A percentile compares a stretch with the other conserved stretches of the same genome.
These are phyloP conservation scores for Anagrus nilaparvatae DNA, from an alignment of 1,140 invertebrate genomes.

Conservation along the genomic window DNA sequence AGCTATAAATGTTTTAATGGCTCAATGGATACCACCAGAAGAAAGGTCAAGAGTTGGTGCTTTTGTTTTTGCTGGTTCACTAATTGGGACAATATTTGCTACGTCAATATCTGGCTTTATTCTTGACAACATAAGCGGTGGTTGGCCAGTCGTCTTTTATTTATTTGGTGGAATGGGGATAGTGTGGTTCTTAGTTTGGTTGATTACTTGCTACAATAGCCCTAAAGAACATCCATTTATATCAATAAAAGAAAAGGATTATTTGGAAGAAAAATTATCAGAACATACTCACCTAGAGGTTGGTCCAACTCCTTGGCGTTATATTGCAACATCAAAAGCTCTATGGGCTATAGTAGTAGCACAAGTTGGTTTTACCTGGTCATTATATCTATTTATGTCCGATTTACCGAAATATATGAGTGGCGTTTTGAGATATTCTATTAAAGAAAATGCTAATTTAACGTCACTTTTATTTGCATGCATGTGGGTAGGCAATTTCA, in stretches of 20 bases:
- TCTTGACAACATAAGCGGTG: constrained; percentile 43
- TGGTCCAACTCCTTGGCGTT: constrained; percentile 31
- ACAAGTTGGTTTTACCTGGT: constrained; percentile 55
- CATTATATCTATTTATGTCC: constrained; percentile 56
- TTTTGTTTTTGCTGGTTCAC: constrained; percentile 54
- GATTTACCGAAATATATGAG: constrained; percentile 54
- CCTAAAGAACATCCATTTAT: constrained; percentile 70
- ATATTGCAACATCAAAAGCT: constrained; percentile 24
- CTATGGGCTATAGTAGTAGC: constrained; percentile 48
- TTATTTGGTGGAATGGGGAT: constrained; percentile 3
- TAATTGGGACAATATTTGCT: constrained; percentile 22
- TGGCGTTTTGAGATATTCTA: constrained; percentile 3
- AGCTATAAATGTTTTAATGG: constrained; percentile 39
- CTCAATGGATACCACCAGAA: constrained; percentile 55
- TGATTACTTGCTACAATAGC: constrained; percentile 58
- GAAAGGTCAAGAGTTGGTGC: constrained; percentile 59
- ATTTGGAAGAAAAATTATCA: constrained; percentile 56
- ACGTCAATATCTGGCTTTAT: constrained; percentile 54
- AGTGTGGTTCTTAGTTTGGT: constrained; percentile 44
- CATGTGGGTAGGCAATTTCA: constrained; percentile 24
- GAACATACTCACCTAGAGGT: constrained; percentile 42
- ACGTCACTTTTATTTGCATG: not conserved
- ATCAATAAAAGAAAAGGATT: constrained; percentile 58
- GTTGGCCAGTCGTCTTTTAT: constrained; percentile 9
- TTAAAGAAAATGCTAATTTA: constrained; percentile 8